These are phyloP conservation scores for Mamestra configurata DNA, from an alignment of 1,140 invertebrate species.

Conservation along the genomic window DNA sequence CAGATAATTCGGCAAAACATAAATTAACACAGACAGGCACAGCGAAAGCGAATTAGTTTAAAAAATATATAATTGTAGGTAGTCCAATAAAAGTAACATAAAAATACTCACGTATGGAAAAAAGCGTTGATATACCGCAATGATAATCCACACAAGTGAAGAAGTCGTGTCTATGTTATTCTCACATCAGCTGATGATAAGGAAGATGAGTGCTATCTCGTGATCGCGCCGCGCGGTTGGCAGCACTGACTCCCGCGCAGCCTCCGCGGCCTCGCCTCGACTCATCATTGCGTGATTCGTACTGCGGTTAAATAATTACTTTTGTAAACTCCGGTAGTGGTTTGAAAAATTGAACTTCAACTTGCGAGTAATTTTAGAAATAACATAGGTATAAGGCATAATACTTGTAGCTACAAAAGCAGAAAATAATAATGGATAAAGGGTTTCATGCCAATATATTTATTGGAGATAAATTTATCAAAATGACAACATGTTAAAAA, in stretches of 20 bases:
- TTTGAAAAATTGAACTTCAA: neutral
- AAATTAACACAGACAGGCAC: conserved; percentile 9
- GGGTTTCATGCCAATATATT: too few species aligned
- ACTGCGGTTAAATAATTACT: conserved; percentile 38
- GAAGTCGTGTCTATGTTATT: conserved; percentile 65
- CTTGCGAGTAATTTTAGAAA: neutral
- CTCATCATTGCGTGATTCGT: conserved; percentile 57
- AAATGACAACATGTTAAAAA: neutral
- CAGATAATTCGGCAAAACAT: conserved; percentile 1
- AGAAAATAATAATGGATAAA: too few species aligned
- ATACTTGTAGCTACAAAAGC: neutral
- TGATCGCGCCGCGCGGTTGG: conserved; percentile 78
- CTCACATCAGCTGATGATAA: conserved; percentile 84
- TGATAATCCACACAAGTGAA: conserved; percentile 38
- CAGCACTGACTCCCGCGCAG: conserved; percentile 76
- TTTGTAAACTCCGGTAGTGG: conserved; percentile 9
- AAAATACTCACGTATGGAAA: conserved; percentile 42
- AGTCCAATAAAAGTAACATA: neutral
- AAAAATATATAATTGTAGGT: neutral
- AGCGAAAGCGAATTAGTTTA: neutral
- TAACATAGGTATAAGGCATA: too few species aligned
- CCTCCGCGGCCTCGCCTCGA: conserved; percentile 69
- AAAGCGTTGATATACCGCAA: conserved; percentile 7
- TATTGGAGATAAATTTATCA: neutral
- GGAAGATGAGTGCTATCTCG: conserved; percentile 81